Percentiles rank a stretch among this genome's conserved stretches.
These are phyloP conservation scores for Mellilla xanthometata DNA, from an alignment of 2,888 invertebrate genomes.

Conservation along the genomic window DNA sequence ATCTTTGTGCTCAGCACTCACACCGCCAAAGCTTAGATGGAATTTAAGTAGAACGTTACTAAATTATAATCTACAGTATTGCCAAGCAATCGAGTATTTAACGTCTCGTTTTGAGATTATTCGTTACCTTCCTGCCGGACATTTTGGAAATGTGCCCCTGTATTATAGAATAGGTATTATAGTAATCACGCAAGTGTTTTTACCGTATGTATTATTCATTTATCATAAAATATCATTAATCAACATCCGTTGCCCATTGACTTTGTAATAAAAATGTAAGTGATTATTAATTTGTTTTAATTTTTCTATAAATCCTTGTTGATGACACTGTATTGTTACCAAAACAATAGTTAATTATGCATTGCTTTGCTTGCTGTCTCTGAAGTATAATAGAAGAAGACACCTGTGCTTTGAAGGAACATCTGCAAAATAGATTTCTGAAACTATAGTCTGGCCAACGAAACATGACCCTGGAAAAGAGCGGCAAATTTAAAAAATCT, in stretches of 20 bases:
- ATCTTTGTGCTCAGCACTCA: slow-evolving; percentile 5
- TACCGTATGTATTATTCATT: slow-evolving; percentile 8
- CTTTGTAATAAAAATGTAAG: slow-evolving; percentile 21
- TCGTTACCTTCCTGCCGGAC: slow-evolving; percentile 2
- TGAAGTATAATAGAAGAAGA: too few relatives aligned
- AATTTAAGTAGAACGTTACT: slow-evolving; percentile 16
- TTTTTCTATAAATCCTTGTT: too few relatives aligned
- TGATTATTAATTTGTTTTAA: neutral
- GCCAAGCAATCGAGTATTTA: slow-evolving; percentile 40
- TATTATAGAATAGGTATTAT: slow-evolving; percentile 17
- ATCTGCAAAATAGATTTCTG: too few relatives aligned
- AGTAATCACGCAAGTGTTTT: neutral
- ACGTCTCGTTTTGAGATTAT: slow-evolving; percentile 25
- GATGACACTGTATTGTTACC: too few relatives aligned
- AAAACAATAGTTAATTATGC: too few relatives aligned
- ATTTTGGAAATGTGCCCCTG: neutral
- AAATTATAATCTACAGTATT: slow-evolving; percentile 33
- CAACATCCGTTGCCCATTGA: slow-evolving; percentile 15
- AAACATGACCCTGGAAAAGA: too few relatives aligned
- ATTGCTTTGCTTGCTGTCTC: too few relatives aligned
- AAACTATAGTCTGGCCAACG: too few relatives aligned
- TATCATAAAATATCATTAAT: slow-evolving; percentile 4
- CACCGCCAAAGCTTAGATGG: slow-evolving; percentile 18
- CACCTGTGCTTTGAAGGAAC: too few relatives aligned
- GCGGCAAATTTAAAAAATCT: too few relatives aligned